Conservation (phyloP, 2,113 vertebrate genomes). For the Colistium nudipinnis region DNA sequence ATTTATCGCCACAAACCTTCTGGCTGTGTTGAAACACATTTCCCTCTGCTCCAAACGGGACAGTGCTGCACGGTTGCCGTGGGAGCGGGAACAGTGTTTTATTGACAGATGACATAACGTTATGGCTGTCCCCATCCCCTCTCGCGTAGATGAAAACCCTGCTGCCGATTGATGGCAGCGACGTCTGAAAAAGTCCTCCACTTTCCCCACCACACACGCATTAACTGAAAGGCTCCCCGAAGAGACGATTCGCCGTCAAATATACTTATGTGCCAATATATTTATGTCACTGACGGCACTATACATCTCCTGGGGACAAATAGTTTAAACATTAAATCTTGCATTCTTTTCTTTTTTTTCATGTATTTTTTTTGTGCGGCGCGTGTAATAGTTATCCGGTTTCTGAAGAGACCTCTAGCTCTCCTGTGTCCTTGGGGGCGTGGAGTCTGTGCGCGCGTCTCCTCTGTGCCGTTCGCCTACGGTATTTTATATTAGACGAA, state of each 20-base stretch:
- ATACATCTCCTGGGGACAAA: conserved; percentile 41
- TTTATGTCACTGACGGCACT: conserved; percentile 59
- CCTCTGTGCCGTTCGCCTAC: conserved; percentile 45
- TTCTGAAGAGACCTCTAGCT: conserved; percentile 36
- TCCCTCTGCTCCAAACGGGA: conserved; percentile 34
- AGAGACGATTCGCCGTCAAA: conserved; percentile 54
- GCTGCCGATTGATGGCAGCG: conserved; percentile 56
- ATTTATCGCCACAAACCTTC: conserved; percentile 33
- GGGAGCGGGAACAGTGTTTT: conserved; percentile 53
- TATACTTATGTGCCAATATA: conserved; percentile 61
- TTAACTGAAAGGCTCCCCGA: conserved; percentile 60
- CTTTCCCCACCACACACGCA: conserved; percentile 62
- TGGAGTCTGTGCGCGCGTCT: conserved; percentile 27
- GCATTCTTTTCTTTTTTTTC: conserved; percentile 37
- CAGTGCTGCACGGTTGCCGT: conserved; percentile 32
- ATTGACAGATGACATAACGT: conserved; percentile 63
- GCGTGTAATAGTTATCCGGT: conserved; percentile 26
- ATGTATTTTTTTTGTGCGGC: conserved; percentile 15
- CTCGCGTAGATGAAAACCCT: conserved; percentile 56
- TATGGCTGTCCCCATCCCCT: conserved; percentile 44
- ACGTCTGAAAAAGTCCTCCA: conserved; percentile 52
- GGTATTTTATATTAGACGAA: conserved; percentile 70
- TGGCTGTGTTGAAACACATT: conserved; percentile 48
- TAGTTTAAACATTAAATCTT: conserved; percentile 38
- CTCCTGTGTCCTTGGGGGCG: conserved; percentile 58